Conservation (phyloP, 1,140 invertebrate species). For the Limonius californicus region DNA sequence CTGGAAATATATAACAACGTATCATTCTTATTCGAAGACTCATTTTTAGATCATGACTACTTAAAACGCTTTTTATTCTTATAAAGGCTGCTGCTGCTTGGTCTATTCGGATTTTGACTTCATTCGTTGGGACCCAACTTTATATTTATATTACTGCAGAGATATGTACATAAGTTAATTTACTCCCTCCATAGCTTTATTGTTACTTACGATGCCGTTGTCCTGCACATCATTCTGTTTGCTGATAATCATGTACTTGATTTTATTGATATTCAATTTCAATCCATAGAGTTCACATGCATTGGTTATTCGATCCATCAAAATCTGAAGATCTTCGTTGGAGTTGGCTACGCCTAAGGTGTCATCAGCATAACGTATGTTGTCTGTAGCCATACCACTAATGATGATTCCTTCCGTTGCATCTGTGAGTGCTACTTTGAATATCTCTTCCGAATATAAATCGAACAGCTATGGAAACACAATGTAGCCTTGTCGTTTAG, state of each 20-base stretch:
- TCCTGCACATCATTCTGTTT: background rate
- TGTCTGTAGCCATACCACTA: slow-evolving; percentile 29
- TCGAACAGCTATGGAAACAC: slow-evolving; percentile 37
- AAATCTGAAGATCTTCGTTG: slow-evolving; percentile 21
- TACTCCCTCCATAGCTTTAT: no score
- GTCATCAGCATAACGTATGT: slow-evolving; percentile 34
- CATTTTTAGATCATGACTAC: no score
- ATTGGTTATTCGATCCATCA: slow-evolving; percentile 20
- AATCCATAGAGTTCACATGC: background rate
- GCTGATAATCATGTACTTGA: slow-evolving; percentile 15
- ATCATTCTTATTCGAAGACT: no score
- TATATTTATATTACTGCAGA: no score
- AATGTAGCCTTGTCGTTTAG: background rate
- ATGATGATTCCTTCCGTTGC: slow-evolving; percentile 24
- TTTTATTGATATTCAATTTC: slow-evolving; percentile 15
- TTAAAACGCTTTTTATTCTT: no score
- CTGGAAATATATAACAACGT: no score
- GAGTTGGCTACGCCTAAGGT: slow-evolving; percentile 28
- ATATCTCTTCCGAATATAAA: slow-evolving; percentile 34
- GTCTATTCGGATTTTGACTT: no score
- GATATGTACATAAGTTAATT: no score
- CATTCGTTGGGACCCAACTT: no score
- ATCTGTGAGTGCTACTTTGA: slow-evolving; percentile 24
- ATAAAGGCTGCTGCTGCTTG: no score
- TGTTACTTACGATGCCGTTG: no score